Conservation (phyloP, 2,797 vertebrate species). For the Champsocephalus esox region DNA sequence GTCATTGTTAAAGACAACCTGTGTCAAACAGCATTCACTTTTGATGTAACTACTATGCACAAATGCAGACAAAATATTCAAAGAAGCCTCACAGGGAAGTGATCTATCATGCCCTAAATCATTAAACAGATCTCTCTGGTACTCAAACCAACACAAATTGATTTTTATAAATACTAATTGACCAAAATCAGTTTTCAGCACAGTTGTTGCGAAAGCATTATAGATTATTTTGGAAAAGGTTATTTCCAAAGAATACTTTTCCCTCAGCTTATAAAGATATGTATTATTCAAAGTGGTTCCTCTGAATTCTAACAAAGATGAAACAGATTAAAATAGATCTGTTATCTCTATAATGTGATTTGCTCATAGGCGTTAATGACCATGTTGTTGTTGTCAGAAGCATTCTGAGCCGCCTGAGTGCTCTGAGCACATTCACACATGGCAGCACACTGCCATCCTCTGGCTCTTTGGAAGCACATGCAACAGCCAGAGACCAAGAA, state of each 20-base stretch:
- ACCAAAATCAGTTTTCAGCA: slow-evolving; percentile 19
- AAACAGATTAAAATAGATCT: slow-evolving; percentile 56
- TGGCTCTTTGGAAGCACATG: slow-evolving; percentile 39
- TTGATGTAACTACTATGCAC: slow-evolving; percentile 35
- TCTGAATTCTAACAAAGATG: slow-evolving; percentile 41
- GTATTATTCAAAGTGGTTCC: slow-evolving; percentile 30
- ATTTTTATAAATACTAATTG: slow-evolving; percentile 10
- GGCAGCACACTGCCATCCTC: slow-evolving; percentile 75
- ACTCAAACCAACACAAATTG: slow-evolving; percentile 13
- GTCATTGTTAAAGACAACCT: slow-evolving; percentile 53
- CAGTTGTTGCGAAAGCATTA: slow-evolving; percentile 6
- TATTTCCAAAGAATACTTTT: slow-evolving; percentile 12
- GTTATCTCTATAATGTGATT: slow-evolving; percentile 47
- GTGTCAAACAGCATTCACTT: slow-evolving; percentile 45
- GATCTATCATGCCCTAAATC: background rate
- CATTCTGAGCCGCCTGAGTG: background rate
- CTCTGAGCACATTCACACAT: slow-evolving; percentile 36
- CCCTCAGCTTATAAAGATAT: background rate
- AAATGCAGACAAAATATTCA: slow-evolving; percentile 8
- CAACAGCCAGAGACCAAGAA: background rate
- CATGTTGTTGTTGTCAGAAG: slow-evolving; percentile 22
- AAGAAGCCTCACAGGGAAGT: slow-evolving; percentile 19
- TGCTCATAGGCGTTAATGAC: slow-evolving; percentile 36
- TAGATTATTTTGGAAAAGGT: slow-evolving; percentile 5
- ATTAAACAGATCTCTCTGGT: slow-evolving; percentile 8